Evolutionary conservation across 2,797 vertebrate genomes (phyloP).

Genomic region (Hipposideros larvatus): DNA sequence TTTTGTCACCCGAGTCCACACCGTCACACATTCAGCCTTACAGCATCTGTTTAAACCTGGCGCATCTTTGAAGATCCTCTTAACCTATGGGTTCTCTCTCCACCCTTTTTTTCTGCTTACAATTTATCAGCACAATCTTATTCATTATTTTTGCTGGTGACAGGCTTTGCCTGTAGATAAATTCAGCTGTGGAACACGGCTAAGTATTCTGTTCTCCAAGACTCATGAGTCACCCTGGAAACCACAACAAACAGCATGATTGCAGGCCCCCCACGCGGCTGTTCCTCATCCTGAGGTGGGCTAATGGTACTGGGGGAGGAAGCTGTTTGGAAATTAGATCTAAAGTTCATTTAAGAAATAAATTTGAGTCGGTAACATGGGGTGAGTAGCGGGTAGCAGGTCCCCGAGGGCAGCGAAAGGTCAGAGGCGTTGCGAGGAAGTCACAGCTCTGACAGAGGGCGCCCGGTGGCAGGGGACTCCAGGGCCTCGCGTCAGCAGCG

Average conservation of each 20-base stretch:
- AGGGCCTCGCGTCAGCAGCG: not conserved
- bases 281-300: not conserved
- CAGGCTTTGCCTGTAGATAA: not conserved
- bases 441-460: not conserved
- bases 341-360: constrained; percentile 17
- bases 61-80: not conserved
- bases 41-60: not conserved
- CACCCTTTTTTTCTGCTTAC: not conserved
- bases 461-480: not conserved
- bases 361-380: not conserved
- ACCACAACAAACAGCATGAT: not conserved
- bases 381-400: not conserved
- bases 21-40: not conserved
- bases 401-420: not conserved
- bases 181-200: not conserved
- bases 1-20: not conserved
- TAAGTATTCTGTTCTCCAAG: not conserved
- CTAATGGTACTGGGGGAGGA: not conserved
- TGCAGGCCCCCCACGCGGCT: not conserved
- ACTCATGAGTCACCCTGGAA: not conserved
- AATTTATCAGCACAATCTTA: not conserved
- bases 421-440: not conserved
- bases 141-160: not conserved
- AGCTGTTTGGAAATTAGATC: not conserved
- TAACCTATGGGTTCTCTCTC: not conserved